Conservation (phyloP, 2,797 vertebrate genomes). For the Manis javanica region DNA sequence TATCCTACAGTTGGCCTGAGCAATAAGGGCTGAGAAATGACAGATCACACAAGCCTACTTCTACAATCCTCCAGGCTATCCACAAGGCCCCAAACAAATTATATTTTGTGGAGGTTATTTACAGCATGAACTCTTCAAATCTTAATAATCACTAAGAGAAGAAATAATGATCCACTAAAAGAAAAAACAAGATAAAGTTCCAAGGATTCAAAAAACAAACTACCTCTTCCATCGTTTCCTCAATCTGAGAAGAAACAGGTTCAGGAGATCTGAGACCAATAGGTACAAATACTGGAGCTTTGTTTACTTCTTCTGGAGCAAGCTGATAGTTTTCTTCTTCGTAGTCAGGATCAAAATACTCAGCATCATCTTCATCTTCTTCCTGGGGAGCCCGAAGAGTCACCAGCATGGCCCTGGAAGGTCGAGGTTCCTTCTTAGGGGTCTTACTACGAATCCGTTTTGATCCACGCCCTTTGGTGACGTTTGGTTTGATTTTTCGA, state of each 20-base stretch:
- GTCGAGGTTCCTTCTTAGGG: conserved; percentile 84
- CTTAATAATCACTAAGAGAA: conserved; percentile 9
- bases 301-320: conserved; percentile 89
- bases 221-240: conserved; percentile 97
- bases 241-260: conserved; percentile 89
- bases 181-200: conserved; percentile 10
- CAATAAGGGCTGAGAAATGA: background rate
- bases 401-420: conserved; percentile 88
- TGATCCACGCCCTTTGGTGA: conserved; percentile 79
- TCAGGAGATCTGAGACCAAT: conserved; percentile 90
- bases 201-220: conserved; percentile 35
- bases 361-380: conserved; percentile 86
- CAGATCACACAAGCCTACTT: background rate
- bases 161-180: background rate
- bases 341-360: conserved; percentile 85
- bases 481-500: conserved; percentile 82
- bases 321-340: conserved; percentile 84
- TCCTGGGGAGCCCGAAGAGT: conserved; percentile 91
- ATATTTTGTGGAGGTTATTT: background rate
- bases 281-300: conserved; percentile 92
- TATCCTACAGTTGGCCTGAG: background rate
- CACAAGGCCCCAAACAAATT: background rate
- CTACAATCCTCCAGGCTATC: background rate
- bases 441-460: conserved; percentile 79
- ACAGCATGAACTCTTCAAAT: conserved; percentile 49